Evolutionary conservation across 1,140 invertebrate genomes (phyloP).

Genomic region (Atta cephalotes): DNA sequence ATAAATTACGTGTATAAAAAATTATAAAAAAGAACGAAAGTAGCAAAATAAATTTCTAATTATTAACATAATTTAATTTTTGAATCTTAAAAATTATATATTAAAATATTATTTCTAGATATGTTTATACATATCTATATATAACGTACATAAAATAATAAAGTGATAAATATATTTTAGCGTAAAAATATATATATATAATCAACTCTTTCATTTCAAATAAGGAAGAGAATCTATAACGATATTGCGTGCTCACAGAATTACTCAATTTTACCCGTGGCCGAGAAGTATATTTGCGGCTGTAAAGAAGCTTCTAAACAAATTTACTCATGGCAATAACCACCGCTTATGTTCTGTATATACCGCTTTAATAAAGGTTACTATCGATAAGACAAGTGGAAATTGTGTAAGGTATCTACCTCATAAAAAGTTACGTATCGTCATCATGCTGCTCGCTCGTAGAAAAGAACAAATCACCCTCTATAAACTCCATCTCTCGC

Average conservation of each 20-base stretch:
- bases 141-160: not conserved
- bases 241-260: not conserved
- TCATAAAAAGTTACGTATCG: constrained; percentile 49
- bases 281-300: not conserved
- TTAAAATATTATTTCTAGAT: not conserved
- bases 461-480: constrained; percentile 17
- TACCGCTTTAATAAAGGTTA: constrained; percentile 4
- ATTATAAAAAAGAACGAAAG: not conserved
- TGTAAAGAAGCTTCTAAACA: constrained; percentile 23
- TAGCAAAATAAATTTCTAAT: not conserved
- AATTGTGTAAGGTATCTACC: constrained; percentile 21
- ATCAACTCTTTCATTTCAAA: not conserved
- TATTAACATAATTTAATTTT: not conserved
- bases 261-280: not conserved
- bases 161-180: not conserved
- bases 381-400: constrained; percentile 46
- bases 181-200: not conserved
- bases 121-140: no score
- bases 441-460: constrained; percentile 24
- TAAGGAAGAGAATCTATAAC: not conserved
- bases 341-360: not conserved
- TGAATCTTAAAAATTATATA: no score
- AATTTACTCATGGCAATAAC: constrained; percentile 7
- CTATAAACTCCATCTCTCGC: constrained; percentile 19
- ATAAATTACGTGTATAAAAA: not conserved